Percentiles rank a stretch among this genome's conserved stretches.
Conservation (phyloP, 92 coral and sea anemone genomes). For the Parazoanthus darwini region DNA sequence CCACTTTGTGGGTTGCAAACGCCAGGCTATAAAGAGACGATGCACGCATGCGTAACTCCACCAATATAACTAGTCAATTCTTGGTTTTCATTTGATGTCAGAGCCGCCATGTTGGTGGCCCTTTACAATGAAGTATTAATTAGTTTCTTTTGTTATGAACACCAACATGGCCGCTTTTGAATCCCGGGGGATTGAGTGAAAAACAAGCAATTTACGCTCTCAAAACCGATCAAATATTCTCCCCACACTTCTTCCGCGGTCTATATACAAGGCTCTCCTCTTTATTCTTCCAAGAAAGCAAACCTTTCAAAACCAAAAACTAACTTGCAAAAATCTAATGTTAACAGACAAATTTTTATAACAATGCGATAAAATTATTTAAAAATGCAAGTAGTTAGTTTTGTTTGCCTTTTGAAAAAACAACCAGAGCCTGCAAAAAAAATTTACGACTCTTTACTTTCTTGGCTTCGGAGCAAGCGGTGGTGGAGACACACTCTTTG, state of each 20-base stretch:
- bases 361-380: background rate
- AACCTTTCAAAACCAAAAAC: background rate
- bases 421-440: background rate
- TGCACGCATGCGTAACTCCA: background rate
- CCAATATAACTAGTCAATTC: background rate
- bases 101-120: too few species aligned
- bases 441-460: conserved; percentile 38
- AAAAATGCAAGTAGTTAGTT: background rate
- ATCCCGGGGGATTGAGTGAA: too few species aligned
- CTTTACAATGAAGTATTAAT: too few species aligned
- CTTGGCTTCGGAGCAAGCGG: conserved; percentile 71
- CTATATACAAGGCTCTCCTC: background rate
- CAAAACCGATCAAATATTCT: background rate
- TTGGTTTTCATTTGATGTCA: too few species aligned
- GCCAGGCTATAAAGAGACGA: background rate
- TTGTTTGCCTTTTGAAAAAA: conserved; percentile 16
- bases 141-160: too few species aligned
- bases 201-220: background rate
- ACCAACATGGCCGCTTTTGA: too few species aligned
- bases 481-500: conserved; percentile 63
- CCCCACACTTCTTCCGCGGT: background rate
- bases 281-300: background rate
- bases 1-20: background rate
- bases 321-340: background rate
- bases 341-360: background rate